Conservation (phyloP, 2,888 invertebrate species). For the Rotaria macrura region DNA sequence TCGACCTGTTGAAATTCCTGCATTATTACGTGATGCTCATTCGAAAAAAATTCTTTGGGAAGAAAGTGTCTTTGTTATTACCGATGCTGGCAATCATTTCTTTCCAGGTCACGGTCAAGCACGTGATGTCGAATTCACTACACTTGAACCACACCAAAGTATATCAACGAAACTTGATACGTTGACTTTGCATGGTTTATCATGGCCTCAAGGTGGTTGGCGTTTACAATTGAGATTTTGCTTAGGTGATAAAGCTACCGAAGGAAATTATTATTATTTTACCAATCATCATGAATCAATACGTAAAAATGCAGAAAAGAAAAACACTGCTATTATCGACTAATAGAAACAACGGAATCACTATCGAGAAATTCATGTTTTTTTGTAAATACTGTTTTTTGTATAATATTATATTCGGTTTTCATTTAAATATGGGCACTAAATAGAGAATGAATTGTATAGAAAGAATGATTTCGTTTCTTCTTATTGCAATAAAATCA, state of each 20-base stretch:
- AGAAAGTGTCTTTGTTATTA: not conserved
- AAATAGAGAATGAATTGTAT: not conserved
- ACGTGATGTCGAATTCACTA: not conserved
- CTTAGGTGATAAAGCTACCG: not conserved
- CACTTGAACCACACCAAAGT: not conserved
- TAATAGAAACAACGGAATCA: not conserved
- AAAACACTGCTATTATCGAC: not conserved
- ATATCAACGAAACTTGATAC: not conserved
- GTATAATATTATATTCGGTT: no score
- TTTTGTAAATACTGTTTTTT: no score
- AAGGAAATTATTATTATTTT: not conserved
- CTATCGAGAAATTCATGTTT: no score
- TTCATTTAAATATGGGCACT: not conserved
- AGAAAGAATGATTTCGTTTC: not conserved
- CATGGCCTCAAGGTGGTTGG: not conserved
- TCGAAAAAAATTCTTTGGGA: not conserved
- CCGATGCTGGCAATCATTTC: not conserved
- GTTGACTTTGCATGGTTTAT: not conserved
- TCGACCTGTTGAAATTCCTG: not conserved
- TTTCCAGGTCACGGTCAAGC: not conserved
- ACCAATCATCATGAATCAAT: not conserved
- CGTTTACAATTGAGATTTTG: not conserved
- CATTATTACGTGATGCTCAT: not conserved
- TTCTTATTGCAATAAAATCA: no score
- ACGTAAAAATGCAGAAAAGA: not conserved